Percentiles rank a stretch among this genome's conserved stretches.
Conservation (phyloP, 2,888 invertebrate genomes). For the Tetragnatha montana region DNA sequence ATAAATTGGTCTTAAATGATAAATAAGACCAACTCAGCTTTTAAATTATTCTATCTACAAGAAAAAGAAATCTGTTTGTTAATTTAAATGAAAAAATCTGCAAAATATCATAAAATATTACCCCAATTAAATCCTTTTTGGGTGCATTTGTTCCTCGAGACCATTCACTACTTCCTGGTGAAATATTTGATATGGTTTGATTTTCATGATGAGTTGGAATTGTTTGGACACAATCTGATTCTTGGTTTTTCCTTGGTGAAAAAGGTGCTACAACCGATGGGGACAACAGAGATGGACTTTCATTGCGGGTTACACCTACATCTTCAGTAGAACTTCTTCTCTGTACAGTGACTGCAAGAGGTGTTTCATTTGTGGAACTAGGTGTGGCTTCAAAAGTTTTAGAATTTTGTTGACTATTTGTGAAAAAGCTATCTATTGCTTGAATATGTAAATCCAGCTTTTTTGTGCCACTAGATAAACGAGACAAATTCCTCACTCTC, state of each 20-base stretch:
- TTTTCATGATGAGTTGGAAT: neutral
- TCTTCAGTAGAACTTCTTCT: neutral
- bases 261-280: neutral
- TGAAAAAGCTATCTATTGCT: conserved; percentile 41
- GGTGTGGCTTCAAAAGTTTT: neutral
- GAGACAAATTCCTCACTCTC: conserved; percentile 13
- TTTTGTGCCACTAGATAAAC: conserved; percentile 18
- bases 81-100: no score
- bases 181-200: neutral
- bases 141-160: conserved; percentile 31
- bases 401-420: neutral
- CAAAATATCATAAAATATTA: neutral
- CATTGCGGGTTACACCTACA: no score
- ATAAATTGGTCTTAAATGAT: no score
- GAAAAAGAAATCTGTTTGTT: no score
- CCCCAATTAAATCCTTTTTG: conserved; percentile 33
- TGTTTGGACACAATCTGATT: neutral
- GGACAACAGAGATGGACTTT: no score
- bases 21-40: no score
- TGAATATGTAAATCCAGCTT: conserved; percentile 44
- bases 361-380: neutral
- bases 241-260: neutral
- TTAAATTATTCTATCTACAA: no score
- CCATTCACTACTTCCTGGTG: conserved; percentile 11
- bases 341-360: conserved; percentile 19